Base-by-base conservation (phyloP, 2,888 invertebrate species). In the Ramazzottius varieornatus region DNA sequence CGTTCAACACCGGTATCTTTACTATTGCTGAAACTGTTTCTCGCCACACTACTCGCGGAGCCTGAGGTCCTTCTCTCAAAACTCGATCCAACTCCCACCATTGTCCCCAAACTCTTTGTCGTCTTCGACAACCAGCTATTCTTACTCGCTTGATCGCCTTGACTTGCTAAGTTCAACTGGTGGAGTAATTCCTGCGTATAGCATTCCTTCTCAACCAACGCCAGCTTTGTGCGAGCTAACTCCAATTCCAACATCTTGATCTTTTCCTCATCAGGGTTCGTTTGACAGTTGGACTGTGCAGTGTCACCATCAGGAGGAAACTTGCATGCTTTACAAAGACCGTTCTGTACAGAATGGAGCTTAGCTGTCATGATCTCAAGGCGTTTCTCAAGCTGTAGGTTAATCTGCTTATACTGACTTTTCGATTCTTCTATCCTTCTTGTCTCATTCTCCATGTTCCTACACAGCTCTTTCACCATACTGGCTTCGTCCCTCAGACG, bases 181-280 rank as follows among this genome's bases (percentile, higher is more conserved):
- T 54, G 54, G 13, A 54, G n/a, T 4, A 54, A 8, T 67, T 75
- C 86, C 82, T 93, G 93, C 77, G 90, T 92, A 73, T 85, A 84
- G 78, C 94, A 94, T 78, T 94, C 89, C 1, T 92, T 88, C 78
- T 98, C 93, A 2, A 96, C 98, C 69, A 94, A 86, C 0, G 91
- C 92, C 69, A 98, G 79, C 76, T 98, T 98, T 0, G 94, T 91
- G 75, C 92, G 89, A 1, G 96, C 98, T 70, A 98, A 78, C 73
- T 98, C 94, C 67, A 94, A 79, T 75, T 98, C 98, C 29, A 98
- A 78, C 74, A 91, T 92, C 1, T 90, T 81, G 65, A 91, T 84
- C 69, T 86, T 81, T 71, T 83, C 82, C 69, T 82, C 77, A 1
- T 83, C 79, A 46, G 70, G 69, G 29, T 24, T 29, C 8, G 54